Percentiles rank a stretch among this genome's conserved stretches.
These are phyloP conservation scores for Eurytoma californica DNA, from an alignment of 2,888 invertebrate species.

Conservation along the genomic window DNA sequence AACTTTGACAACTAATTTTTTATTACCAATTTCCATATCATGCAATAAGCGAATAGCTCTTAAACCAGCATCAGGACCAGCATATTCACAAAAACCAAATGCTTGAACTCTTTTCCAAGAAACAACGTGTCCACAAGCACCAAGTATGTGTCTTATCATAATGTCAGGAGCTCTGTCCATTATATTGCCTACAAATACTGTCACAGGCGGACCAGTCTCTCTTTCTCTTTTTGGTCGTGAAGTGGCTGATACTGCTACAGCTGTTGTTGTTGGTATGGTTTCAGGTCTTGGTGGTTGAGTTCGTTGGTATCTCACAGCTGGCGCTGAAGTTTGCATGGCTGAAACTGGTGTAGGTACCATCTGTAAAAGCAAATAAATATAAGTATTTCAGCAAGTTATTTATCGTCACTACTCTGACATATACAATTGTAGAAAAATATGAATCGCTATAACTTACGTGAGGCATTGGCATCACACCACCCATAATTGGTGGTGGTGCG, in stretches of 20 bases:
- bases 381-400: neutral
- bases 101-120: constrained; percentile 99
- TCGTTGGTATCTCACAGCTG: constrained; percentile 72
- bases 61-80: constrained; percentile 95
- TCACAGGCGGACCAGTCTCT: constrained; percentile 88
- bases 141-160: constrained; percentile 93
- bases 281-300: constrained; percentile 64
- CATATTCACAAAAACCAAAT: constrained; percentile 98
- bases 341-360: constrained; percentile 76
- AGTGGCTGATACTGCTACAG: too few relatives aligned
- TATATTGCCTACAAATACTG: constrained; percentile 98
- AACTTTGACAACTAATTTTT: constrained; percentile 95
- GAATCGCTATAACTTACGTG: constrained; percentile 79
- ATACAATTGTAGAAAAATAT: too few relatives aligned
- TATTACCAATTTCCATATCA: constrained; percentile 94
- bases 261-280: constrained; percentile 31
- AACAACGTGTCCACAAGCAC: constrained; percentile 94
- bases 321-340: constrained; percentile 74
- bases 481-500: constrained; percentile 82
- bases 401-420: neutral
- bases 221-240: constrained; percentile 67
- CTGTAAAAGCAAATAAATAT: constrained; percentile 60
- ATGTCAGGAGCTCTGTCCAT: constrained; percentile 95
- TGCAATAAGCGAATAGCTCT: constrained; percentile 95
- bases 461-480: constrained; percentile 83